Evolutionary conservation across 2,888 invertebrate species (phyloP).

Genomic region (Melinaea marsaeus): DNA sequence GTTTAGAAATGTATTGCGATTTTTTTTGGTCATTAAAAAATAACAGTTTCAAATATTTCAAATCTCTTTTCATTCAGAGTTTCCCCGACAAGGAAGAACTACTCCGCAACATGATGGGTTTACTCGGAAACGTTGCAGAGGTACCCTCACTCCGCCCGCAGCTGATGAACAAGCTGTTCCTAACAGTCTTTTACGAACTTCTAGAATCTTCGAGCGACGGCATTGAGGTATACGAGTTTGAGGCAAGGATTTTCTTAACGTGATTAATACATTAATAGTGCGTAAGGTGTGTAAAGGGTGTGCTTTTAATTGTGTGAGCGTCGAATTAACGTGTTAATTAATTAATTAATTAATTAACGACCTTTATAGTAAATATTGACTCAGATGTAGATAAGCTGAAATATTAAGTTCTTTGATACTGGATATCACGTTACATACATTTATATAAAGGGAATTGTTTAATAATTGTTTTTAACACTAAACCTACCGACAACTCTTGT

Average conservation of each 20-base stretch:
- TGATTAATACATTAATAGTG: conserved; percentile 4
- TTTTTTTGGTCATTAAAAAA: background rate
- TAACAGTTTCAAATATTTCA: conserved; percentile 1
- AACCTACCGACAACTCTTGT: too few relatives aligned
- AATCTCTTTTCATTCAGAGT: conserved; percentile 70
- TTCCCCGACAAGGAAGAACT: conserved; percentile 94
- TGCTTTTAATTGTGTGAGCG: too few relatives aligned
- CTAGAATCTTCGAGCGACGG: conserved; percentile 93
- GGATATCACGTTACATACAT: background rate
- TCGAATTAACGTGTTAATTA: too few relatives aligned
- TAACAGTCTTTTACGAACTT: conserved; percentile 90
- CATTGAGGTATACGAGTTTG: conserved; percentile 84
- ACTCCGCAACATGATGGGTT: conserved; percentile 98
- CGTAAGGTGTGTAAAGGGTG: conserved; percentile 10
- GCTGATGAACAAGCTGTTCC: conserved; percentile 90
- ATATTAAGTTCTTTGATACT: background rate
- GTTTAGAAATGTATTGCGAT: too few relatives aligned
- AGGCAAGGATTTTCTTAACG: too few relatives aligned
- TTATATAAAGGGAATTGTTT: background rate
- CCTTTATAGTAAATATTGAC: too few relatives aligned
- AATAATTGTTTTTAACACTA: too few relatives aligned
- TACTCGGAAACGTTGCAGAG: conserved; percentile 97
- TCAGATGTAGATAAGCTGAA: background rate
- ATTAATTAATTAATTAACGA: too few relatives aligned
- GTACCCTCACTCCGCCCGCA: conserved; percentile 88